A percentile compares a stretch with the other conserved stretches of the same genome.
Evolutionary conservation across 2,797 vertebrate species (phyloP).

Genomic region (Otus scops): DNA sequence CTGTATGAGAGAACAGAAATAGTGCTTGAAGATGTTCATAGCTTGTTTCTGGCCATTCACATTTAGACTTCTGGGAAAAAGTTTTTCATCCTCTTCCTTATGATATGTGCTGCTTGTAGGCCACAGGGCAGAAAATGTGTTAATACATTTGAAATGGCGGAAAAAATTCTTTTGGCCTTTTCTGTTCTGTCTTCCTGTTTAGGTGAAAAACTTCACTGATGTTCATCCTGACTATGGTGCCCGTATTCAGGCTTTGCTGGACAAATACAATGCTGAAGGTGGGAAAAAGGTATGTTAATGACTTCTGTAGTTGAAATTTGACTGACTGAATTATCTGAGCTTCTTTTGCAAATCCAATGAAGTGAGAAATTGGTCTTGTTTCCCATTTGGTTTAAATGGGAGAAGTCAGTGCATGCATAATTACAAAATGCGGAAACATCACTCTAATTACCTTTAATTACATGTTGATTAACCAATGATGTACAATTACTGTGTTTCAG

Average conservation of each 20-base stretch:
- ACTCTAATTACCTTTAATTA: neutral
- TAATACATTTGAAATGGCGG: neutral
- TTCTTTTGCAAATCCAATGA: neutral
- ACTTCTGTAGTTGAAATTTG: neutral
- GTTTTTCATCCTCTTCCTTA: neutral
- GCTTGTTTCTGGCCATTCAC: neutral
- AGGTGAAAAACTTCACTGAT: slow-evolving; percentile 88
- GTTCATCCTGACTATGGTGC: slow-evolving; percentile 86
- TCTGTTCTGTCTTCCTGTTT: neutral
- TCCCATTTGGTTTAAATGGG: neutral
- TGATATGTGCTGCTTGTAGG: neutral
- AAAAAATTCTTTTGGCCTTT: neutral
- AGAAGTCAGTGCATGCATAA: neutral
- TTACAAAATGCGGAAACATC: neutral
- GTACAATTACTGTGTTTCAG: neutral
- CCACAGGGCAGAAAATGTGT: neutral
- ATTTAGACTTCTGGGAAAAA: neutral
- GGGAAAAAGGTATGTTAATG: slow-evolving; percentile 75
- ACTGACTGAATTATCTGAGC: neutral
- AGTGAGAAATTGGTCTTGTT: neutral
- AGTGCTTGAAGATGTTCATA: neutral
- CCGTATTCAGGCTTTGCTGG: slow-evolving; percentile 80
- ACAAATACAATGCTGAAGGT: slow-evolving; percentile 81
- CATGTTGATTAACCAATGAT: neutral
- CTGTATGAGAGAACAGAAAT: neutral